phyloP scores from a whole-genome alignment of 2,797 vertebrate species.

The Enteromius afrohamiltoni region DNA sequence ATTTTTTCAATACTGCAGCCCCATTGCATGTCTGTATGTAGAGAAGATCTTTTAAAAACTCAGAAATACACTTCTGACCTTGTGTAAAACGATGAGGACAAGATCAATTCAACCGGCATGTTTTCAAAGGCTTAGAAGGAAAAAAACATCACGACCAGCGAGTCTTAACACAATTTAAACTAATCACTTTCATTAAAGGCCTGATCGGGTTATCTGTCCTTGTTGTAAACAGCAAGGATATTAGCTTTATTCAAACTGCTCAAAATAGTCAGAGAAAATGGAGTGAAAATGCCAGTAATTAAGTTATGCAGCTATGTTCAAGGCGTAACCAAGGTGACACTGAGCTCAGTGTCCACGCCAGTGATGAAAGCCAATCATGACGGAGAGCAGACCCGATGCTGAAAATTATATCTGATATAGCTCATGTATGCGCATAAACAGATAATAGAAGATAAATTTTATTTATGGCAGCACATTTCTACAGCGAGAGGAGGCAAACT shows the following conservation, averaged over 20 bases:
- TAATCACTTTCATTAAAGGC: conserved; percentile 57
- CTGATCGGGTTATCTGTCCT: conserved; percentile 46
- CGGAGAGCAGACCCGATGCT: conserved; percentile 21
- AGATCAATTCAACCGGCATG: conserved; percentile 14
- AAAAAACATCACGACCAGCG: conserved; percentile 30
- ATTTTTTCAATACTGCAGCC: not conserved
- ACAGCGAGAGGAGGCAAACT: not conserved
- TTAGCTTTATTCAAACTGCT: conserved; percentile 47
- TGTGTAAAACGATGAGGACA: not conserved
- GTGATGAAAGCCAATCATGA: conserved; percentile 40
- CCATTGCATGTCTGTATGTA: not conserved
- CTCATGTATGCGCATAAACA: conserved; percentile 5
- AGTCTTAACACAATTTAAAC: conserved; percentile 55
- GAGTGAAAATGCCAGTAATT: conserved; percentile 48
- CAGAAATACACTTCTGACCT: not conserved
- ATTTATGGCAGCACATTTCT: not conserved
- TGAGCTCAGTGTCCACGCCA: conserved; percentile 27
- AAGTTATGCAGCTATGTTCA: conserved; percentile 51
- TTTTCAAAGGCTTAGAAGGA: conserved; percentile 15
- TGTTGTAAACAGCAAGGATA: conserved; percentile 44
- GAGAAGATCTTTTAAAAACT: not conserved
- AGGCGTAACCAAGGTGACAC: conserved; percentile 20
- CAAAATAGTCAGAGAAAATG: conserved; percentile 39
- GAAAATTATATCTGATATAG: conserved; percentile 3
- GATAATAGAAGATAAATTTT: not conserved